These are phyloP conservation scores for Tenthredo mesomela DNA, from an alignment of 2,888 invertebrate species.

Conservation along the genomic window DNA sequence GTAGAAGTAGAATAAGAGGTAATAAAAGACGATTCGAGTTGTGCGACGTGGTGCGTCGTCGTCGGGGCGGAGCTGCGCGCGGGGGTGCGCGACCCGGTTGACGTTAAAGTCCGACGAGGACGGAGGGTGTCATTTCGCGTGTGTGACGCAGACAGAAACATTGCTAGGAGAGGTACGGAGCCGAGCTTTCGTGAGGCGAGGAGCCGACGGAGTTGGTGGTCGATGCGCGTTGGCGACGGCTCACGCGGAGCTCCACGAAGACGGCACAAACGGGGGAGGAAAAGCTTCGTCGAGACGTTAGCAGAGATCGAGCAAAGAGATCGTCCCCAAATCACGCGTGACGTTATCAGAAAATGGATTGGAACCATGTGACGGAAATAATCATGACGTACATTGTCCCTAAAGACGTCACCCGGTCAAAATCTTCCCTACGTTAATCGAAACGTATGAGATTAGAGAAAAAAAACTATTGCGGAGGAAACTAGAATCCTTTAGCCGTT, in stretches of 20 bases:
- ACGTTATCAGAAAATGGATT: neutral
- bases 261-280: constrained; percentile 55
- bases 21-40: constrained; percentile 41
- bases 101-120: constrained; percentile 66
- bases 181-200: constrained; percentile 39
- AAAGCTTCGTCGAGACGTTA: neutral
- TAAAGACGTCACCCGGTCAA: neutral
- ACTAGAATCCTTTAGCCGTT: neutral
- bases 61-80: constrained; percentile 75
- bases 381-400: neutral
- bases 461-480: neutral
- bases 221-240: constrained; percentile 55
- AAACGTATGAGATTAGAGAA: neutral
- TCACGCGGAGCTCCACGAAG: constrained; percentile 48
- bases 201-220: constrained; percentile 52
- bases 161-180: constrained; percentile 44
- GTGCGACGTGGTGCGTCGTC: constrained; percentile 45
- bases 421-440: constrained; percentile 44
- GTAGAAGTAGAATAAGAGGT: constrained; percentile 26
- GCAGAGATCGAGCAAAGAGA: neutral
- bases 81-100: constrained; percentile 72
- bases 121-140: constrained; percentile 55
- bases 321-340: neutral
- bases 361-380: neutral
- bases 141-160: constrained; percentile 29